These are phyloP conservation scores for Pogonocichla stellata DNA, from an alignment of 2,113 vertebrate genomes.

Conservation along the genomic window DNA sequence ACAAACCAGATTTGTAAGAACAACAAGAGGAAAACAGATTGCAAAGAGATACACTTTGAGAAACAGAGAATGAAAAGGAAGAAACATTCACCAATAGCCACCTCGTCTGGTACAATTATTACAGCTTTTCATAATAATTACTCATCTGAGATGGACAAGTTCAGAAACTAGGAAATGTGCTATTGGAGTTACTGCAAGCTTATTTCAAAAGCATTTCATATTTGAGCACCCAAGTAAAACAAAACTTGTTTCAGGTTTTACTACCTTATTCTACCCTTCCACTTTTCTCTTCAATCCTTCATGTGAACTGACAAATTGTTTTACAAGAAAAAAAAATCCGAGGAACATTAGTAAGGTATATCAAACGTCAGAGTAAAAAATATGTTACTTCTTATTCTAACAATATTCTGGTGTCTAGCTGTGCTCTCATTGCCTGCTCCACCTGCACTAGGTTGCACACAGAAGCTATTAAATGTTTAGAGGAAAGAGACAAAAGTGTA, in stretches of 20 bases:
- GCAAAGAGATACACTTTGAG: background rate
- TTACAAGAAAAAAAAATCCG: background rate
- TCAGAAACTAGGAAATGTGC: background rate
- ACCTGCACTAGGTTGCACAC: background rate
- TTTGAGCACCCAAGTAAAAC: background rate
- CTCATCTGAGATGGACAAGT: background rate
- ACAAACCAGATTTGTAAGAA: background rate
- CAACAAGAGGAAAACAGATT: conserved; percentile 9
- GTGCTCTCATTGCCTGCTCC: background rate
- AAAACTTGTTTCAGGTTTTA: background rate
- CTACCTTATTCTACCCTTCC: background rate
- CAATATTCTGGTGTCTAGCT: background rate
- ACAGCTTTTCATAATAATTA: background rate
- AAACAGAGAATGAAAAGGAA: background rate
- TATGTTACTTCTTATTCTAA: background rate
- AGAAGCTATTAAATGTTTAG: background rate
- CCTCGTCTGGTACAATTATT: background rate
- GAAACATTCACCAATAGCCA: background rate
- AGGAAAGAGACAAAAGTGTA: background rate
- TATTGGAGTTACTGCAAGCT: background rate
- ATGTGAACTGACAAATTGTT: background rate
- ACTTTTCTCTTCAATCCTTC: background rate
- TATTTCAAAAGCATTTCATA: background rate
- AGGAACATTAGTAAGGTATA: background rate
- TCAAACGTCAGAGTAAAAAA: background rate